Percentiles rank a stretch among this genome's conserved stretches.
phyloP scores from a whole-genome alignment of 1,140 invertebrate genomes.

The Diploscapter pachys region DNA sequence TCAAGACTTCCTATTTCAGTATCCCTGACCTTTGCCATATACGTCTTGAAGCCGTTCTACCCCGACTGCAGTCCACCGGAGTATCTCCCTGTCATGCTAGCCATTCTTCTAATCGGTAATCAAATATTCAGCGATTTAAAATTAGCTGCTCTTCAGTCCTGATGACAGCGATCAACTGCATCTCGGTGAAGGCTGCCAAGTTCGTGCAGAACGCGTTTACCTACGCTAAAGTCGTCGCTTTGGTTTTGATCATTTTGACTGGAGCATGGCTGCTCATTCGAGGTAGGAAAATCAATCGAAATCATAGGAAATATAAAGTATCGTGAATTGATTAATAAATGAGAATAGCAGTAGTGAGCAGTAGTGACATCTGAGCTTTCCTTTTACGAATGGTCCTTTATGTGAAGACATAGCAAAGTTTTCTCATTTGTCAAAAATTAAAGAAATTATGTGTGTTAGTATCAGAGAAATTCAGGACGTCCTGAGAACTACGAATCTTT shows the following conservation, averaged over 20 bases:
- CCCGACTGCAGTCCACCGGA: slow-evolving; percentile 80
- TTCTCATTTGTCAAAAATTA: not conserved
- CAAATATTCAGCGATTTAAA: slow-evolving; percentile 57
- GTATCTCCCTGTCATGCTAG: slow-evolving; percentile 73
- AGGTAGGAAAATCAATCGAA: not conserved
- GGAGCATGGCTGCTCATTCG: slow-evolving; percentile 75
- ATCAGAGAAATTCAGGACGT: slow-evolving; percentile 5
- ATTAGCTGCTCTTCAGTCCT: slow-evolving; percentile 69
- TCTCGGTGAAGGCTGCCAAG: slow-evolving; percentile 90
- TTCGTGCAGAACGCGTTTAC: slow-evolving; percentile 93
- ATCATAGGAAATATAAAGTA: not conserved
- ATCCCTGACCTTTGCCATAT: slow-evolving; percentile 83
- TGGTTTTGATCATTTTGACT: slow-evolving; percentile 85
- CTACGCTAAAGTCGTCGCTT: slow-evolving; percentile 86
- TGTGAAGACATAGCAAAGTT: no score
- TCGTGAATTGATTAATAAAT: not conserved
- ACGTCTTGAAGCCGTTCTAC: slow-evolving; percentile 84
- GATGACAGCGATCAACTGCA: slow-evolving; percentile 91
- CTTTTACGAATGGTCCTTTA: no score
- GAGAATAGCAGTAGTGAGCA: not conserved
- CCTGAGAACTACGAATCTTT: slow-evolving; percentile 37
- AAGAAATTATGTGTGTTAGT: not conserved
- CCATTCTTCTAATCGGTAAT: slow-evolving; percentile 86
- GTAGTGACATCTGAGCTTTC: no score
- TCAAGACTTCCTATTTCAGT: slow-evolving; percentile 56